Base-by-base conservation (phyloP, 2,888 invertebrate species). In the Steromphala cineraria region DNA sequence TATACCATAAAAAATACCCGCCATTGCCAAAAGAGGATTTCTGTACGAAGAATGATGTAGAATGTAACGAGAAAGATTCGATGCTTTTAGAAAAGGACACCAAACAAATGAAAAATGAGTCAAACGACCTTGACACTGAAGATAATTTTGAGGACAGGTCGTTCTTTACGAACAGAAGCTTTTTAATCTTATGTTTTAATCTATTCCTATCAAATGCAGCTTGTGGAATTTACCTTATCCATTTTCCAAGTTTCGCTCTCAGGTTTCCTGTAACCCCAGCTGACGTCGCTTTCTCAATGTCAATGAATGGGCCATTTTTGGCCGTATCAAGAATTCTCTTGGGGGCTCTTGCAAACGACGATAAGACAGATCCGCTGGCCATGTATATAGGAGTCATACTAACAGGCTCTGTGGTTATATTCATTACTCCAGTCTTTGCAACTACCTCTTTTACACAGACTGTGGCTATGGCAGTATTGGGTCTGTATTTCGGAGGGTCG, bases 331-430 rank as follows among this genome's bases (percentile, higher is more conserved):
- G 83, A 13, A n/a, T 81, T 13, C 52, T 82, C 15, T 19, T 80
- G 15, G 83, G 81, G 3, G 75, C 67, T n/a, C 53, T 82, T 36
- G 81, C 76, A 13, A 80, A 80, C 31, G 81, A 75, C 36, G 71
- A 55, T 2, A 78, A 56, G 13, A 80, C 74, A 31, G 80, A 81
- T 21, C 55, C 77, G 13, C 21, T 81, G 5, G 40, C 75, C 4
- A 28, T 80, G 21, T 83, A 78, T 74, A 53, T 78, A 10, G 81
- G 81, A 28, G 46, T 83, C 5, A 53, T 36, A 15, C 28, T 52
- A 4, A 19, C 67, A 78, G 79, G 67, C 24, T 24, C 28, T 19
- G 10, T 67, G 36, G 46, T 67, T 53, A 15, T 83, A 24, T 17
- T 31, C 40, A 10, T 74, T 19, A 19, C 53, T 15, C 80, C 71